These are phyloP conservation scores for Cryptops parisi DNA, from an alignment of 2,888 invertebrate species.

Conservation along the genomic window DNA sequence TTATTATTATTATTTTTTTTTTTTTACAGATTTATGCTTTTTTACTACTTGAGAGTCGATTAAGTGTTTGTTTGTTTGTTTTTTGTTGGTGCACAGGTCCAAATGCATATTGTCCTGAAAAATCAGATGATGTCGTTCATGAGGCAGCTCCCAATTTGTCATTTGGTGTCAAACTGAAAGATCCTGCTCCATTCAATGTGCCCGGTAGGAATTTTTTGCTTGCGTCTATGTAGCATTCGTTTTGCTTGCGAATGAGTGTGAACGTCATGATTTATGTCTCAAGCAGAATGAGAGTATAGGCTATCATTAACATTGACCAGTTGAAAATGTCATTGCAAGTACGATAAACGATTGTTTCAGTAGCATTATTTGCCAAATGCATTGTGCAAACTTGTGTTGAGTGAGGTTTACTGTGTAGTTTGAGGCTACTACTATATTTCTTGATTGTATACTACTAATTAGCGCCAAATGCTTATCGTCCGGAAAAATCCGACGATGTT, in stretches of 20 bases:
- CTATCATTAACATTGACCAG: too few relatives aligned
- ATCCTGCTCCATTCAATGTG: constrained; percentile 45
- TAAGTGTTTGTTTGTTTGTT: too few relatives aligned
- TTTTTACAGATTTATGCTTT: too few relatives aligned
- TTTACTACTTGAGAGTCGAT: too few relatives aligned
- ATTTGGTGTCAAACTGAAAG: constrained; percentile 51
- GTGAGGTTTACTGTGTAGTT: too few relatives aligned
- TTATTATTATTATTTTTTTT: neutral
- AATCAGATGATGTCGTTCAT: constrained; percentile 41
- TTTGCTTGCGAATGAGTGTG: too few relatives aligned
- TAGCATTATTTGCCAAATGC: neutral
- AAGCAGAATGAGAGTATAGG: too few relatives aligned
- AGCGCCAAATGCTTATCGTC: constrained; percentile 73
- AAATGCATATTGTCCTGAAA: constrained; percentile 66
- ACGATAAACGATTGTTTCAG: too few relatives aligned
- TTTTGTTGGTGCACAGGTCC: constrained; percentile 47
- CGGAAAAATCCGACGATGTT: constrained; percentile 50
- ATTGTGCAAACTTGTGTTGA: neutral
- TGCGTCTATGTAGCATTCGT: neutral
- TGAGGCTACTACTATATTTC: too few relatives aligned
- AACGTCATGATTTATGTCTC: too few relatives aligned
- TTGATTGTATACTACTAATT: too few relatives aligned
- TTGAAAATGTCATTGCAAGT: too few relatives aligned
- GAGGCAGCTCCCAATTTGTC: constrained; percentile 51
- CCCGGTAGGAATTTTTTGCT: constrained; percentile 51